Evolutionary conservation across 2,797 vertebrate species (phyloP).

Genomic region (Sandelia bainsii): DNA sequence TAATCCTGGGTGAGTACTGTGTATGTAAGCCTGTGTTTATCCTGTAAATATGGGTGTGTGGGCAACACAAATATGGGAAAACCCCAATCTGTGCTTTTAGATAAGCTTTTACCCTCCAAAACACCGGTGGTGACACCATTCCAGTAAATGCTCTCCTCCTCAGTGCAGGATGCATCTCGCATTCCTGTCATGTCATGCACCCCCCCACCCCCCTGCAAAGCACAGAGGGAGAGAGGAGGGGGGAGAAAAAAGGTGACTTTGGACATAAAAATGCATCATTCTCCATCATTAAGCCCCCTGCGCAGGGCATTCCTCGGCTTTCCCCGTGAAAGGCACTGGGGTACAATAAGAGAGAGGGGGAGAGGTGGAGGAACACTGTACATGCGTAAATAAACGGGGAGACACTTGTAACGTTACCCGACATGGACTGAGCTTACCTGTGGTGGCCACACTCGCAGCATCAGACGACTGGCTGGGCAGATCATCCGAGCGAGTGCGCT

Average conservation of each 20-base stretch:
- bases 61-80: neutral
- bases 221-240: slow-evolving; percentile 2
- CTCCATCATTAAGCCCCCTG: slow-evolving; percentile 33
- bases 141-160: slow-evolving; percentile 20
- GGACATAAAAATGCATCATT: slow-evolving; percentile 52
- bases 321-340: slow-evolving; percentile 51
- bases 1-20: neutral
- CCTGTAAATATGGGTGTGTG: neutral
- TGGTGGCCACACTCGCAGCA: slow-evolving; percentile 71
- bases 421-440: slow-evolving; percentile 79
- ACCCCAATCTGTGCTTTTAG: neutral
- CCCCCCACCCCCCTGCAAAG: slow-evolving; percentile 28
- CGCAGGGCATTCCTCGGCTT: slow-evolving; percentile 70
- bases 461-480: slow-evolving; percentile 73
- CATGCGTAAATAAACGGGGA: slow-evolving; percentile 47
- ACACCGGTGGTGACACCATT: slow-evolving; percentile 18
- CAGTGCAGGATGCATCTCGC: slow-evolving; percentile 44
- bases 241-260: neutral
- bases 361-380: neutral
- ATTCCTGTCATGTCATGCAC: slow-evolving; percentile 74
- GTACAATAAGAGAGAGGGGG: neutral
- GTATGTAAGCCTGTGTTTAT: too few relatives aligned
- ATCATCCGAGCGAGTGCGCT: slow-evolving; percentile 74
- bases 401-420: slow-evolving; percentile 28
- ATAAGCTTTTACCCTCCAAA: neutral